Evolutionary conservation across 2,888 invertebrate species (phyloP), one percentile per base, ranked within the genome.

Genomic region (Barypeithes pellucidus): DNA sequence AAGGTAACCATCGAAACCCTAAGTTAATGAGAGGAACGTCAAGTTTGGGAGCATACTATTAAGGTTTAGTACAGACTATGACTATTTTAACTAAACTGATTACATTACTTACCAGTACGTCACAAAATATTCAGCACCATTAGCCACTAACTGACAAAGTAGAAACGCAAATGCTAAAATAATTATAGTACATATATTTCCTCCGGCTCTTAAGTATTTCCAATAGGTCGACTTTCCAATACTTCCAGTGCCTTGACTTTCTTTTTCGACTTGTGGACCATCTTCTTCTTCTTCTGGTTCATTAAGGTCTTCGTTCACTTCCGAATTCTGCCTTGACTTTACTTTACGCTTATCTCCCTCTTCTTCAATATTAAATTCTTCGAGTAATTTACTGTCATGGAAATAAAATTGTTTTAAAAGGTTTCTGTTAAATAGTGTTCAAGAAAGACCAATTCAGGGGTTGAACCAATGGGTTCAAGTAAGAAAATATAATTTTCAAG

Each of bases 51-150:
- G n/a, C n/a, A n/a, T n/a, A n/a, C n/a, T n/a, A n/a, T n/a, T n/a
- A n/a, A n/a, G n/a, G n/a, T n/a, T n/a, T n/a, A n/a, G n/a, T n/a
- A n/a, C n/a, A n/a, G n/a, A n/a, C n/a, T n/a, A n/a, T n/a, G n/a
- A n/a, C n/a, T n/a, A n/a, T n/a, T n/a, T n/a, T n/a, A n/a, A n/a
- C n/a, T n/a, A n/a, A n/a, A n/a, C n/a, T n/a, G n/a, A n/a, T n/a
- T n/a, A n/a, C n/a, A 45, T n/a, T 45, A 80, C 87, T 87, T 82
- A 91, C 92, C 92, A 93, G 81, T 88, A 91, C 75, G 91, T 90
- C 66, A 94, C 88, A 88, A 91, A 94, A 80, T 89, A 93, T 82
- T 94, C 94, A 0, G 90, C 90, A 0, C 88, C 85, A 72, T 91
- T 93, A 1, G 89, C 91, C n/a, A 89, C 82, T 0, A 85, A 81